These are phyloP conservation scores for Synanthedon andrenaeformis DNA, from an alignment of 2,888 invertebrate genomes.

Conservation along the genomic window DNA sequence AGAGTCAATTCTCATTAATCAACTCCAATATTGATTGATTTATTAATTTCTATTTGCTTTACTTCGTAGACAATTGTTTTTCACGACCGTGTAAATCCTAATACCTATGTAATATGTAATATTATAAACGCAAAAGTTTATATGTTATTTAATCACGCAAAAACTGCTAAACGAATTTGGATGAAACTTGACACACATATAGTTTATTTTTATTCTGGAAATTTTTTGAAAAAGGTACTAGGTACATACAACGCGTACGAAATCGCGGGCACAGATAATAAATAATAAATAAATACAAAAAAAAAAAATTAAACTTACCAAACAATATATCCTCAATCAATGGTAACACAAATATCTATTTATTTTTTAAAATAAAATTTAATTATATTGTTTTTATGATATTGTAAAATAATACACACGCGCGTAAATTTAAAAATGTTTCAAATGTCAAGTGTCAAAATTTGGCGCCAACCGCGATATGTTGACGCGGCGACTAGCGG, in stretches of 20 bases:
- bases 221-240: too few species aligned
- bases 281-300: not conserved
- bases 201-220: too few species aligned
- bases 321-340: not conserved
- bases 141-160: too few species aligned
- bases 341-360: not conserved
- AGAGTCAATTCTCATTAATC: too few species aligned
- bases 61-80: too few species aligned
- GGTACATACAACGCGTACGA: not conserved
- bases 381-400: not conserved
- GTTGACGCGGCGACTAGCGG: slow-evolving; percentile 14
- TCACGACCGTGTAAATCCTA: too few species aligned
- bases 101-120: too few species aligned
- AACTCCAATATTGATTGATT: too few species aligned
- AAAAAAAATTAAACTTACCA: not conserved
- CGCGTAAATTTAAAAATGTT: slow-evolving; percentile 16
- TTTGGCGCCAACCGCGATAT: slow-evolving; percentile 35
- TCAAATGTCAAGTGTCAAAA: slow-evolving; percentile 21
- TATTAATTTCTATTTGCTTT: too few species aligned
- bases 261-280: not conserved
- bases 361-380: not conserved
- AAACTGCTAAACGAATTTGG: too few species aligned
- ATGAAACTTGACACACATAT: too few species aligned
- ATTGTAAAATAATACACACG: slow-evolving; percentile 19
- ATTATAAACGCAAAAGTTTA: too few species aligned